phyloP scores from a whole-genome alignment of 1,140 invertebrate genomes.

The Eurosta solidaginis region DNA sequence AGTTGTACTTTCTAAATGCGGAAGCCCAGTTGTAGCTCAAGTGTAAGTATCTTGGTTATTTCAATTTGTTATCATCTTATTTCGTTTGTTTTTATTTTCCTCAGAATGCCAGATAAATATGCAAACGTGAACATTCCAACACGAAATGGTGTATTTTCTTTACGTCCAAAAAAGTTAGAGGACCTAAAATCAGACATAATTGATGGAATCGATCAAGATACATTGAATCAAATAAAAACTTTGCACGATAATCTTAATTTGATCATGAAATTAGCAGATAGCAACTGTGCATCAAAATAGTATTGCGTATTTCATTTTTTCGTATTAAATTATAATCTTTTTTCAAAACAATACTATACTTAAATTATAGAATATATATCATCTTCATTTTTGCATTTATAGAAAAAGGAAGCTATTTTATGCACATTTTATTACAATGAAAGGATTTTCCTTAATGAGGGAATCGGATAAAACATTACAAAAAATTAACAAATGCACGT shows the following conservation, averaged over 20 bases:
- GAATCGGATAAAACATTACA: too few species aligned
- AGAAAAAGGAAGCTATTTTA: too few species aligned
- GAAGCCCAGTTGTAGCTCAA: conserved; percentile 65
- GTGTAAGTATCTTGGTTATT: conserved; percentile 43
- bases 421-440: too few species aligned
- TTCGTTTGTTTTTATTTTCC: neutral
- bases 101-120: conserved; percentile 57
- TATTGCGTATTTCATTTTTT: neutral
- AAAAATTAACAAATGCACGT: too few species aligned
- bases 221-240: conserved; percentile 49
- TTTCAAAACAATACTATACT: too few species aligned
- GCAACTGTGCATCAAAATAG: conserved; percentile 31
- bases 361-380: too few species aligned
- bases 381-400: too few species aligned
- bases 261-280: conserved; percentile 49
- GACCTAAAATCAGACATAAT: conserved; percentile 48
- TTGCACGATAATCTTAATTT: conserved; percentile 51
- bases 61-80: neutral
- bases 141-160: conserved; percentile 61
- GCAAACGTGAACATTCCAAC: conserved; percentile 68
- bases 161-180: conserved; percentile 48
- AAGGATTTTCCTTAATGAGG: too few species aligned
- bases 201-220: conserved; percentile 46
- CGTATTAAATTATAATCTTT: neutral
- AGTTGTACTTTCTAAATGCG: conserved; percentile 66